A percentile compares a stretch with the other conserved stretches of the same genome.
These are phyloP conservation scores for Wiebesia pumilae DNA, from an alignment of 1,140 invertebrate genomes.

Conservation along the genomic window DNA sequence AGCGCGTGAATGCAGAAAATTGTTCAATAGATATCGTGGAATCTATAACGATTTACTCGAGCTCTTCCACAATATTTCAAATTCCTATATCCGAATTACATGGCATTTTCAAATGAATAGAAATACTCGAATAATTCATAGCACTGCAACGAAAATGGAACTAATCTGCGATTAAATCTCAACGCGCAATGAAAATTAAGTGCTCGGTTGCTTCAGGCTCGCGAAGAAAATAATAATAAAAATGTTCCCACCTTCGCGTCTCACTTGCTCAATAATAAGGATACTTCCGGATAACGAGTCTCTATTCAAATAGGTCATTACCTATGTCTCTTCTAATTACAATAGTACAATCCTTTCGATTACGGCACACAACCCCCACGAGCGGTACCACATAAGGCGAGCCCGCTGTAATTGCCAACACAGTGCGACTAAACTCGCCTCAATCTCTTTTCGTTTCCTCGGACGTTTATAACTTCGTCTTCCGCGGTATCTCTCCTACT, in stretches of 20 bases:
- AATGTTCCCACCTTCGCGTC: background rate
- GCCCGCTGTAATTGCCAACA: background rate
- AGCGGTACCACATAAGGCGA: background rate
- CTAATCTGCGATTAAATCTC: background rate
- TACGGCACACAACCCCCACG: background rate
- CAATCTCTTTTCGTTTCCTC: slow-evolving; percentile 1
- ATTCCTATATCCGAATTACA: background rate
- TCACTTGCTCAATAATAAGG: background rate
- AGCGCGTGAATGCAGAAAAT: background rate
- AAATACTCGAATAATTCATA: background rate
- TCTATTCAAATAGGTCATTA: background rate
- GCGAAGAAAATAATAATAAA: background rate
- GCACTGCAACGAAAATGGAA: background rate
- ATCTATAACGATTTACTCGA: too few species aligned
- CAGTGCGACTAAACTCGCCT: background rate
- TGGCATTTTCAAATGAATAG: background rate
- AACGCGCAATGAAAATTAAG: background rate
- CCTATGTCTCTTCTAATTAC: background rate
- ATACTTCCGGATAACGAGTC: background rate
- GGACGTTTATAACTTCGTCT: slow-evolving; percentile 3
- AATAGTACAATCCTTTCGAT: background rate
- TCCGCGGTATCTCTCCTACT: background rate
- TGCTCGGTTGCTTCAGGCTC: background rate
- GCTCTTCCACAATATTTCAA: too few species aligned
- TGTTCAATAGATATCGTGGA: background rate